Percentiles rank a stretch among this genome's conserved stretches.
These are phyloP conservation scores for Cheiracanthium punctorium DNA, from an alignment of 2,888 invertebrate species.

Conservation along the genomic window DNA sequence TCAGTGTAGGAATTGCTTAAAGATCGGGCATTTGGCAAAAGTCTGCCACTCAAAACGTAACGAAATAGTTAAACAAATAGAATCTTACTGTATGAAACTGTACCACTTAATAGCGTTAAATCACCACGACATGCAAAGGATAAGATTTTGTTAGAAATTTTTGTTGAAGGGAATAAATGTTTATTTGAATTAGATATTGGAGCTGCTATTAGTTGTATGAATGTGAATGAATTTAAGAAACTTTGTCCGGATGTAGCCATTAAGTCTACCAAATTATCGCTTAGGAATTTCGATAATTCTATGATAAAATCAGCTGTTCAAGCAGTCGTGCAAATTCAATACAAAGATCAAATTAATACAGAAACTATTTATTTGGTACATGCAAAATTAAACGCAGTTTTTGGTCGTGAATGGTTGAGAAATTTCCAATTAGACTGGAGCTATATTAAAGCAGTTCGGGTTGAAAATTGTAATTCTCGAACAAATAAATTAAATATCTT, in stretches of 20 bases:
- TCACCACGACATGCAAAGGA: too few species aligned
- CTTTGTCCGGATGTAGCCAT: constrained; percentile 48
- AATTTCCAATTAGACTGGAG: constrained; percentile 33
- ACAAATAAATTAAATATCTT: constrained; percentile 30
- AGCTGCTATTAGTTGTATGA: too few species aligned
- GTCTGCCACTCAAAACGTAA: constrained; percentile 53
- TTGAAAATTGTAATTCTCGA: constrained; percentile 24
- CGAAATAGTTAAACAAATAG: constrained; percentile 54
- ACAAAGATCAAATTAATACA: too few species aligned
- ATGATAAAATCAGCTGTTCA: constrained; percentile 43
- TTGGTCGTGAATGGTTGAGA: constrained; percentile 41
- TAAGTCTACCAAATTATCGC: constrained; percentile 48
- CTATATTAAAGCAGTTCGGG: constrained; percentile 32
- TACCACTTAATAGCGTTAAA: too few species aligned
- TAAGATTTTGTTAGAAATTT: too few species aligned
- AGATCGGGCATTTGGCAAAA: constrained; percentile 53
- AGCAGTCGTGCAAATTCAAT: constrained; percentile 49
- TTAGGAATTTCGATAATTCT: constrained; percentile 46
- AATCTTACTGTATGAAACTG: too few species aligned
- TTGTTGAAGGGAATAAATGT: too few species aligned
- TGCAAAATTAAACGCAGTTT: constrained; percentile 39
- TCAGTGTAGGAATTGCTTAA: constrained; percentile 52
- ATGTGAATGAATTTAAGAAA: too few species aligned
- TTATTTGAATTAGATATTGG: too few species aligned
- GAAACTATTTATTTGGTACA: constrained; percentile 40